These are phyloP conservation scores for Mus pahari DNA, from an alignment of 2,113 vertebrate genomes.

Conservation along the genomic window DNA sequence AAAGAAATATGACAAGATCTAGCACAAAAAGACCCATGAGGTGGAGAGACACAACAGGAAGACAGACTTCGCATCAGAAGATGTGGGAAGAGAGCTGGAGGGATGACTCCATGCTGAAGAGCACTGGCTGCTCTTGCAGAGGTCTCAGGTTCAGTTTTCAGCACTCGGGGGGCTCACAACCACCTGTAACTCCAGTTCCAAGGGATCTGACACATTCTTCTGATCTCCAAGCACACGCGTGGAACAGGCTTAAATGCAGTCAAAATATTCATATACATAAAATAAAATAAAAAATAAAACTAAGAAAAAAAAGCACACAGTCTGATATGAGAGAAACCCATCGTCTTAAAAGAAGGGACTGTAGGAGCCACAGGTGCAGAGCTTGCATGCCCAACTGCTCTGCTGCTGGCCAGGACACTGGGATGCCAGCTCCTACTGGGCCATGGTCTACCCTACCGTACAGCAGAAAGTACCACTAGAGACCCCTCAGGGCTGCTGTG, in stretches of 20 bases:
- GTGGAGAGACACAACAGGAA: accelerated
- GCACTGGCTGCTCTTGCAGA: not conserved
- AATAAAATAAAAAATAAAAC: not conserved
- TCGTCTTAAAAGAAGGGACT: not conserved
- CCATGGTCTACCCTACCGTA: accelerated
- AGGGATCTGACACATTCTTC: not conserved
- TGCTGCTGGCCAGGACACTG: not conserved
- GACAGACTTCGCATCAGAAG: accelerated
- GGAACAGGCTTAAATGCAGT: not conserved
- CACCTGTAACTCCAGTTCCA: not conserved
- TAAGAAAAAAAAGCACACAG: not conserved
- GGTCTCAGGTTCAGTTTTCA: not conserved
- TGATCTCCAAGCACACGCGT: not conserved
- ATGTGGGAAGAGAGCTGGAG: not conserved
- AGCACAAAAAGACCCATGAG: not conserved
- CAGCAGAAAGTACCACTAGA: not conserved
- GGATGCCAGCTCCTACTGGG: too few species aligned
- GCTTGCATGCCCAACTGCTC: not conserved
- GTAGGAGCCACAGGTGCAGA: not conserved
- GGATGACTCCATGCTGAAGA: not conserved
- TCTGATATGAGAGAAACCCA: not conserved
- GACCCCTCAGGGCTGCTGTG: not conserved
- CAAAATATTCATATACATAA: not conserved
- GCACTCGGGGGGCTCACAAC: not conserved
- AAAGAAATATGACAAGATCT: not conserved